Evolutionary conservation across 2,888 invertebrate species (phyloP), one percentile per base, ranked within the genome.

Genomic region (Drosophila mulleri): DNA sequence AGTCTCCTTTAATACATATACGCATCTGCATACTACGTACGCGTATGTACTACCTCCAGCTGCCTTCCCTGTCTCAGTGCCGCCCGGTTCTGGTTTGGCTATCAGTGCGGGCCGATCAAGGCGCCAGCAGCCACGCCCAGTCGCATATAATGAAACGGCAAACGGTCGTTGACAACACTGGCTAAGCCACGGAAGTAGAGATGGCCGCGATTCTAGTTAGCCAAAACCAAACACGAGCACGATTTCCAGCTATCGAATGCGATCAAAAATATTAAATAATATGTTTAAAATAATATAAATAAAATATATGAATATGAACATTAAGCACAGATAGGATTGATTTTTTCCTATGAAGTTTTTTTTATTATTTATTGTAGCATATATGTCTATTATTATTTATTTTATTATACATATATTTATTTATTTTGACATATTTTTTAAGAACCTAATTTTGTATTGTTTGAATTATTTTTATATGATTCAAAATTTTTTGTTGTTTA

Each of bases 121-220:
- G 81, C 81, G 79, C 73, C 73, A 61, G 47, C 78, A 70, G 84
- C 82, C 88, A 82, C 86, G 83, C 86, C 79, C 64, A 63, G 81
- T 75, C 88, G 86, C 83, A 83, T 88, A 83, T 83, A 83, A 83
- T 83, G 83, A 83, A 83, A 83, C 86, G 72, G 83, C 84, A 75
- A 79, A 67, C 58, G 78, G 60, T 64, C 83, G 87, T 77, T 83
- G 83, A 80, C 83, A 83, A 75, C 68, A 52, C 58, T 58, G 64
- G 44, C 54, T 47, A 50, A 53, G 48, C 67, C 48, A 42, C 47
- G 54, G 67, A 14, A 52, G 12, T 20, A 41, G 39, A 29, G 60
- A 39, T 60, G 60, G 9, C 2, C 16, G 37, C 26, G 58, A 26
- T 7, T n/a, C n/a, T n/a, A 16, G n/a, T 18, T 23, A 3, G 37